These are phyloP conservation scores for Onychorhynchus coronatus DNA, from an alignment of 2,113 vertebrate species.

Conservation along the genomic window DNA sequence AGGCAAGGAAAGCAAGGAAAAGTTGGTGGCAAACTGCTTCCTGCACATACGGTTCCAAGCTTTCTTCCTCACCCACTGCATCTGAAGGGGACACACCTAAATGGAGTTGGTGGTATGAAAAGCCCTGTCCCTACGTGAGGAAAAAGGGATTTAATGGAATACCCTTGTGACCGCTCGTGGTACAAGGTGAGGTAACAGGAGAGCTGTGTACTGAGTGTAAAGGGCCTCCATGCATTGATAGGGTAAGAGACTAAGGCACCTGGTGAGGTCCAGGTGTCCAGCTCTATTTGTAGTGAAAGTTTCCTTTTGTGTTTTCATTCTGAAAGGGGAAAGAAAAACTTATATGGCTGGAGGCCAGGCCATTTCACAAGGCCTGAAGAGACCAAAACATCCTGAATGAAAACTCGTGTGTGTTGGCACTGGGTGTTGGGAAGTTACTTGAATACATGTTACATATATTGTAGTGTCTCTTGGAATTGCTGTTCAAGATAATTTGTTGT, in stretches of 20 bases:
- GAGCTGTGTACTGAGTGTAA: background rate
- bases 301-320: background rate
- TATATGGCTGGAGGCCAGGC: background rate
- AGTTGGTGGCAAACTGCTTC: background rate
- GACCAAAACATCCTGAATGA: background rate
- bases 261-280: background rate
- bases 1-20: background rate
- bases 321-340: background rate
- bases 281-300: background rate
- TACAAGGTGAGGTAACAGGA: background rate
- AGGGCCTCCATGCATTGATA: background rate
- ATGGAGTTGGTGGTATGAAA: background rate
- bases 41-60: background rate
- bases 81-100: background rate
- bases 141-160: background rate
- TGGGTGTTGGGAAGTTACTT: background rate
- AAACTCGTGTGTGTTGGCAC: background rate
- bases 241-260: accelerated
- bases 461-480: background rate
- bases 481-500: background rate
- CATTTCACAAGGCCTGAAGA: background rate
- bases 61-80: background rate
- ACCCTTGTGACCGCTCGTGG: background rate
- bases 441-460: background rate
- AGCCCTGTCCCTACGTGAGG: background rate